phyloP scores from a whole-genome alignment of 2,888 invertebrate genomes.

The Eupithecia tripunctaria region DNA sequence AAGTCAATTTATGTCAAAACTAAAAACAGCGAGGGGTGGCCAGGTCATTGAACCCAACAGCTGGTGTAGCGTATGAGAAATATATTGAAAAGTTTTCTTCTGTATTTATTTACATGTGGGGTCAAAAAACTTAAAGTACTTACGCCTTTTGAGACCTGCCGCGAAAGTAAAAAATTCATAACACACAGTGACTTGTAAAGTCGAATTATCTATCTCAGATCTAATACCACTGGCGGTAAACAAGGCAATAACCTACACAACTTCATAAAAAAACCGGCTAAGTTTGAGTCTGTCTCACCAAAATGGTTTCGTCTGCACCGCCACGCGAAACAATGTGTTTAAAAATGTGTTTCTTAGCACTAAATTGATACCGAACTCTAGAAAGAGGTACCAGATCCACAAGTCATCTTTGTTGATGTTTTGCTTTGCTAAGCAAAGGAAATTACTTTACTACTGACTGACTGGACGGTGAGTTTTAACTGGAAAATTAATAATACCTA shows the following conservation, averaged over 20 bases:
- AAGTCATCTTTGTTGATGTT: constrained; percentile 26
- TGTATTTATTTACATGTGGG: neutral
- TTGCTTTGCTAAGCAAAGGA: neutral
- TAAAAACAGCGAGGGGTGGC: constrained; percentile 58
- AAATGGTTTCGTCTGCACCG: neutral
- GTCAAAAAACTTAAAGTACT: neutral
- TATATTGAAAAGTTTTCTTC: constrained; percentile 25
- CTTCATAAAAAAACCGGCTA: neutral
- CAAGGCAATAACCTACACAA: constrained; percentile 5
- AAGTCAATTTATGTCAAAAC: constrained; percentile 48
- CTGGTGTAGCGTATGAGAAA: constrained; percentile 52
- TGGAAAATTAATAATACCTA: neutral
- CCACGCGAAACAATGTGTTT: neutral
- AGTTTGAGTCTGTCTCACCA: neutral
- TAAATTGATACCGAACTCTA: neutral
- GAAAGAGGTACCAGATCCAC: constrained; percentile 16
- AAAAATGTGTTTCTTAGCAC: neutral
- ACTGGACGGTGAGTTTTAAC: neutral
- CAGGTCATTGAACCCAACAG: constrained; percentile 72
- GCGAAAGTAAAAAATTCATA: neutral
- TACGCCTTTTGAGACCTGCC: neutral
- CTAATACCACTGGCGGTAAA: constrained; percentile 4
- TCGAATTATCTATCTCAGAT: neutral
- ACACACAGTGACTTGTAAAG: neutral
- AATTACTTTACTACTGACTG: neutral